Evolutionary conservation across 2,797 vertebrate genomes (phyloP).

Genomic region (Prunella strophiata): DNA sequence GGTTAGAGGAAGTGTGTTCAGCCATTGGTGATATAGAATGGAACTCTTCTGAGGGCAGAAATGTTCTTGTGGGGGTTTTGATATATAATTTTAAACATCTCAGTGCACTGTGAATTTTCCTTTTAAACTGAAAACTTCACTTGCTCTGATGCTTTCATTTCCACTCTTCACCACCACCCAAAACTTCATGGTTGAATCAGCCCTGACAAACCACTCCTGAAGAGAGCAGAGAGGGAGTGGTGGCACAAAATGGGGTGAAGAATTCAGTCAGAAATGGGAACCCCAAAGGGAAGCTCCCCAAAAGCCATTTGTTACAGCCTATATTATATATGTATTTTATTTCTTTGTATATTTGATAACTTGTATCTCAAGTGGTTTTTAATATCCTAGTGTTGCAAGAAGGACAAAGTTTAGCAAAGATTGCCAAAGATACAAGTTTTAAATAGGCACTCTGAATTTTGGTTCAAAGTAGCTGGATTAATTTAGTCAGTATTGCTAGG

Average conservation of each 20-base stretch:
- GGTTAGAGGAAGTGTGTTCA: constrained; percentile 1
- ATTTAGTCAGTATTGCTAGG: background rate
- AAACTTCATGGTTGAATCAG: background rate
- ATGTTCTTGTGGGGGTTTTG: background rate
- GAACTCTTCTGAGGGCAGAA: background rate
- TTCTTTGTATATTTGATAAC: background rate
- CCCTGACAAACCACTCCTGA: background rate
- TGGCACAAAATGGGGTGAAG: background rate
- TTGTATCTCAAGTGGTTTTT: background rate
- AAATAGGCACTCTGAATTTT: background rate
- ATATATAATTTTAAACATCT: background rate
- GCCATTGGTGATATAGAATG: background rate
- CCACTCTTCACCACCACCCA: background rate
- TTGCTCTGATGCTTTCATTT: background rate
- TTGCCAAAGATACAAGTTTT: background rate
- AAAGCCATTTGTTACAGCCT: background rate
- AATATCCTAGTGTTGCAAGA: background rate
- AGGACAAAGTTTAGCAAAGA: background rate
- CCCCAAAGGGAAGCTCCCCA: background rate
- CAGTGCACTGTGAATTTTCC: background rate
- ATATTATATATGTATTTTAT: background rate
- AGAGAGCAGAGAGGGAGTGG: background rate
- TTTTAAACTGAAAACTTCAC: background rate
- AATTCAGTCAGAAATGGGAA: background rate
- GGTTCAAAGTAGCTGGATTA: background rate